Evolutionary conservation across 2,888 invertebrate genomes (phyloP).

Genomic region (Limnephilus rhombicus): DNA sequence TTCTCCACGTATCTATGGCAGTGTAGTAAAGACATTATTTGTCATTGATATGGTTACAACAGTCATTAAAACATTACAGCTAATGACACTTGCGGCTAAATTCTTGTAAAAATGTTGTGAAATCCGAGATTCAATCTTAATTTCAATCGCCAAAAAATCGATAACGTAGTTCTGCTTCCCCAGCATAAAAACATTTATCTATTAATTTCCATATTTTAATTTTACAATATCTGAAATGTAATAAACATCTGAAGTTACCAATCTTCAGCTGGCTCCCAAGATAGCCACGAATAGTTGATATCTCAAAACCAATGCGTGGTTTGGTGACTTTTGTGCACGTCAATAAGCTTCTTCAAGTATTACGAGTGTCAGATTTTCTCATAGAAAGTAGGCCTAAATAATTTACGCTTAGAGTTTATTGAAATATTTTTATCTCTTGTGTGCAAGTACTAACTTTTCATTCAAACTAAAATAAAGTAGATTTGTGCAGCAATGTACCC

Average conservation of each 20-base stretch:
- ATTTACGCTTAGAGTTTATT: neutral
- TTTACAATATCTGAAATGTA: neutral
- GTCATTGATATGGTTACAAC: too few relatives aligned
- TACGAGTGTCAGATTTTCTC: neutral
- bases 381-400: neutral
- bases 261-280: neutral
- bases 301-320: too few relatives aligned
- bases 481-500: neutral
- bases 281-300: neutral
- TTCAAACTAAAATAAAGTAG: neutral
- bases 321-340: neutral
- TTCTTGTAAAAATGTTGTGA: neutral
- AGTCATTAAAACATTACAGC: too few relatives aligned
- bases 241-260: neutral
- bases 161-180: neutral
- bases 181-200: neutral
- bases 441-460: neutral
- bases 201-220: neutral
- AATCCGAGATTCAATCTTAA: neutral
- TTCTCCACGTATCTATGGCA: too few relatives aligned
- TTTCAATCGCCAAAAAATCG: neutral
- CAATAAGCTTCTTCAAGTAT: neutral
- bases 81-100: neutral
- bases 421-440: neutral
- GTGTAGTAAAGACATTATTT: too few relatives aligned